Evolutionary conservation across 2,888 invertebrate species (phyloP), one percentile per base, ranked within the genome.

Genomic region (Synergus laeviventris): DNA sequence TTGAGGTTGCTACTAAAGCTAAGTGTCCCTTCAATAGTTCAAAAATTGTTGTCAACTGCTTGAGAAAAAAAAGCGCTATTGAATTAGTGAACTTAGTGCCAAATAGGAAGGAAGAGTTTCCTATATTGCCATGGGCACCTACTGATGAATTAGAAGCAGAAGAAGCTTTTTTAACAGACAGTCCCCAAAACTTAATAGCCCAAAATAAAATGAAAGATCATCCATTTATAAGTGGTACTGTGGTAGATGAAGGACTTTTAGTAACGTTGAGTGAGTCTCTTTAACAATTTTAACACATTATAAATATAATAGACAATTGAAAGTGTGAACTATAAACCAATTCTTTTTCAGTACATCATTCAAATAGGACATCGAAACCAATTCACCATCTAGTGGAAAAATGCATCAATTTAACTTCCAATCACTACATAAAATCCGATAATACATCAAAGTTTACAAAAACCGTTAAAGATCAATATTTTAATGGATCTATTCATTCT

Each of bases 1-100:
- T 91, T 75, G 93, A 92, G 61, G 86, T 96, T 38, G 95, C 94
- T 0, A 89, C 93, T 84, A 90, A 93, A 78, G 89, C 96, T 12
- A 91, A 92, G 39, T 96, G 96, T 81, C 93, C 93, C 0, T 91
- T 91, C 24, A 86, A 91, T 1, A 91, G 91, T 31, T 93, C 93
- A 0, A 78, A 89, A 9, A 88, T 91, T 16, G 92, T 94, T 88
- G 83, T 96, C 0, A 89, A 92, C 0, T 96, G 96, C 87, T 91
- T 96, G 31, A 92, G 94, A 16, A 91, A 89, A 59, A 93, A 93
- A 82, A 16, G 16, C 16, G 31, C 42, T 45, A 9, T 24, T 16
- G 45, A 66, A 45, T 66, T 66, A 45, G 3, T 45, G 24, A 49
- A 14, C 14, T 5, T 7, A 31, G 16, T 24, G 16, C 8, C 45